Percentiles rank a stretch among this genome's conserved stretches.
Evolutionary conservation across 2,797 vertebrate species (phyloP).

Genomic region (Epinephelus awoara): DNA sequence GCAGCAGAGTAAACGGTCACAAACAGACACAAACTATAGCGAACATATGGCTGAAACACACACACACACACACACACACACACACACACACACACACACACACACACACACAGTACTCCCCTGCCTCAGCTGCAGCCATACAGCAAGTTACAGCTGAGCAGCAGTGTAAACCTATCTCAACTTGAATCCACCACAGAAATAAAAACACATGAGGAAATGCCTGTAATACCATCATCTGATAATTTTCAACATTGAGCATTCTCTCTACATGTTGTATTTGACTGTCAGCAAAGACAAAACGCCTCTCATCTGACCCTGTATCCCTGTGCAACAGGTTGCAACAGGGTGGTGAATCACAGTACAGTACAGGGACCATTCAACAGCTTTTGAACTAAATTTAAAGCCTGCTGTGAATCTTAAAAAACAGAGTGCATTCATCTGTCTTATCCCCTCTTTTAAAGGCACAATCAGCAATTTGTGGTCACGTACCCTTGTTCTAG

Average conservation of each 20-base stretch:
- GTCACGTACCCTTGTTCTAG: neutral
- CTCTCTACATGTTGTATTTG: neutral
- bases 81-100: constrained; percentile 18
- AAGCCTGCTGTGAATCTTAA: constrained; percentile 12
- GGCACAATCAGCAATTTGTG: neutral
- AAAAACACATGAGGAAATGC: constrained; percentile 34
- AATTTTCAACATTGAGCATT: neutral
- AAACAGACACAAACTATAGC: constrained; percentile 19
- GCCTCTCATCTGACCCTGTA: constrained; percentile 1
- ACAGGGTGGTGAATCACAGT: neutral
- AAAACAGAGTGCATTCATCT: neutral
- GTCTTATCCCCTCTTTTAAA: neutral
- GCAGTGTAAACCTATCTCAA: constrained; percentile 41
- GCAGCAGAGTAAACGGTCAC: constrained; percentile 56
- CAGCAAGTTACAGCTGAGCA: constrained; percentile 31
- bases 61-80: constrained; percentile 21
- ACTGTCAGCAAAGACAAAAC: neutral
- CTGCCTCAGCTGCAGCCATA: constrained; percentile 3
- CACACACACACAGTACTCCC: constrained; percentile 7
- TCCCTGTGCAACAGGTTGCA: constrained; percentile 42
- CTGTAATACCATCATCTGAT: constrained; percentile 11
- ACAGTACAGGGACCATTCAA: constrained; percentile 13
- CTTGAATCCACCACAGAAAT: constrained; percentile 23
- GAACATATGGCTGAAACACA: constrained; percentile 39
- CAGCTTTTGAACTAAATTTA: neutral